Base-by-base conservation (phyloP, 1,140 invertebrate species). In the Kradibia gibbosae region DNA sequence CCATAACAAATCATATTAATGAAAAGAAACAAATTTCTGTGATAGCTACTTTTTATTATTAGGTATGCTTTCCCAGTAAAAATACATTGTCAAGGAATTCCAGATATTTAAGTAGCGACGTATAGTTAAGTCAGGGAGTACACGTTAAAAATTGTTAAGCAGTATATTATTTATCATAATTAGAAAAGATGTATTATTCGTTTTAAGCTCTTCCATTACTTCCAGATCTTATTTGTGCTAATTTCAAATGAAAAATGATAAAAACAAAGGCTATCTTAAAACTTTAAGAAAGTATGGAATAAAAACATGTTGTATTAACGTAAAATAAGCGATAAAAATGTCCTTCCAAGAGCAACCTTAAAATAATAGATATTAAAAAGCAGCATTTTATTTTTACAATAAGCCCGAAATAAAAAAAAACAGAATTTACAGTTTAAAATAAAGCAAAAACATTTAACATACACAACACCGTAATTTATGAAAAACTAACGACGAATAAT, bases 301-400 rank as follows among this genome's bases (percentile, higher is more conserved):
- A 39, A 0, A 5, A 86, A 86, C 79, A 84, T 85, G 86, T 85
- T 87, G 86, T 88, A 88, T 88, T 79, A 88, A 87, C 84, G 87
- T 88, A 88, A 86, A 88, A 88, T 88, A 88, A 88, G 87, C 83
- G 86, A 85, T 84, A 85, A 88, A 89, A 86, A 89, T 89, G 88
- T 90, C 88, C 88, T 90, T 90, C 88, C 89, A 90, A 88, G 86
- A 84, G 86, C 88, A 89, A 90, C 88, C 88, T 89, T 88, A 90
- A 85, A 86, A 87, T 87, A 85, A 83, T 86, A 89, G 86, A 89
- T 89, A 86, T 89, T 89, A 88, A 88, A 85, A 78, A 79, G 76
- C 77, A 82, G 34, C 71, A 72, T 83, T 83, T 83, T 80, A 83
- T 83, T 83, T 83, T 83, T 83, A 62, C 82, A 83, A 83, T 67